Conservation (phyloP, 2,113 vertebrate species). For the Nesogale talazaci region DNA sequence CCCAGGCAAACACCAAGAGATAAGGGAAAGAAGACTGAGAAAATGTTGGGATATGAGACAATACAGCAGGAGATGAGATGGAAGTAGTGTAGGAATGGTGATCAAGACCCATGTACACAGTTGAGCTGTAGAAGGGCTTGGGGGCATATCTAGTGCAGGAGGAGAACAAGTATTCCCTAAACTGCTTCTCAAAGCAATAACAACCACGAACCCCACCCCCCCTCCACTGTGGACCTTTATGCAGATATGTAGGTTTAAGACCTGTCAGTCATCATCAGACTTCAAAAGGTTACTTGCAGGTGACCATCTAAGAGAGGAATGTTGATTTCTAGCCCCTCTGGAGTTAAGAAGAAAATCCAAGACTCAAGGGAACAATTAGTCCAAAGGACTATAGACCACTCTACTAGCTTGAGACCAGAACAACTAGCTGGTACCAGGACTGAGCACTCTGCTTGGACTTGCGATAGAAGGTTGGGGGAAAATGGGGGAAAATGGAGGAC, state of each 20-base stretch:
- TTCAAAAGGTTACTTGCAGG: not conserved
- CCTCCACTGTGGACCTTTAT: not conserved
- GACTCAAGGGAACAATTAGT: too few species aligned
- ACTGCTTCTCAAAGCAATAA: constrained; percentile 2
- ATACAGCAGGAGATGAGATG: not conserved
- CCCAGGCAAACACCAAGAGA: not conserved
- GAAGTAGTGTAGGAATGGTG: not conserved
- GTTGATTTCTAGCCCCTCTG: too few species aligned
- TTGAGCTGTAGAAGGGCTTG: constrained; percentile 29
- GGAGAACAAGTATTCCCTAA: not conserved
- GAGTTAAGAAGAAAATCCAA: too few species aligned
- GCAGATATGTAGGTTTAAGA: not conserved
- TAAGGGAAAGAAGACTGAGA: constrained; percentile 43
- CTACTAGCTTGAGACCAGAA: not conserved
- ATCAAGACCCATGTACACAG: not conserved
- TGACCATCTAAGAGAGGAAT: too few species aligned
- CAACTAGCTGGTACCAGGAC: not conserved
- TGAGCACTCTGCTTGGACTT: not conserved
- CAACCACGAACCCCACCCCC: too few species aligned
- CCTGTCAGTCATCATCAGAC: not conserved
- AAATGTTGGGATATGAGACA: not conserved
- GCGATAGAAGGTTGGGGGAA: too few species aligned
- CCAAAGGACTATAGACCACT: not conserved
- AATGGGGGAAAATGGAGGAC: too few species aligned
- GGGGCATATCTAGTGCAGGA: constrained; percentile 30